Evolutionary conservation across 2,888 invertebrate genomes (phyloP).

Genomic region (Drosophila fungiperda): DNA sequence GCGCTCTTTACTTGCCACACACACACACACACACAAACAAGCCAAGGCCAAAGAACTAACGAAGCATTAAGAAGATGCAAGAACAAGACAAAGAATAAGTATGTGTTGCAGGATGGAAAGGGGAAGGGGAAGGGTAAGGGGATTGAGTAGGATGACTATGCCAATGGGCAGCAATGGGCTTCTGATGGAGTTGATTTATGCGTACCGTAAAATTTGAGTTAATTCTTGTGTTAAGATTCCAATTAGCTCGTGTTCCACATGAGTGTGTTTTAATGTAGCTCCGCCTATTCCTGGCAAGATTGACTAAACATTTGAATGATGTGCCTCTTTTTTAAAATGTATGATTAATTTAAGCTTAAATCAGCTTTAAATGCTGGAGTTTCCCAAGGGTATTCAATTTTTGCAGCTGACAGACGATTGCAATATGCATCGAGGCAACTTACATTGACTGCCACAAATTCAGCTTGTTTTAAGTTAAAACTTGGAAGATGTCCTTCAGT

Average conservation of each 20-base stretch:
- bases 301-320: not conserved
- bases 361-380: not conserved
- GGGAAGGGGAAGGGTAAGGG: not conserved
- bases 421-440: not conserved
- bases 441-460: not conserved
- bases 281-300: not conserved
- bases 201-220: constrained; percentile 45
- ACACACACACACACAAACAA: not conserved
- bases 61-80: constrained; percentile 64
- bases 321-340: not conserved
- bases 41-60: constrained; percentile 50
- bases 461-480: not conserved
- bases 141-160: not conserved
- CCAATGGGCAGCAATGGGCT: constrained; percentile 10
- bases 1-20: constrained; percentile 49
- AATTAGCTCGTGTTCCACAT: constrained; percentile 28
- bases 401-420: not conserved
- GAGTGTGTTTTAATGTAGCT: constrained; percentile 1
- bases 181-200: constrained; percentile 62
- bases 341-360: not conserved
- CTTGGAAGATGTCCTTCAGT: not conserved
- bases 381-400: not conserved
- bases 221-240: constrained; percentile 50
- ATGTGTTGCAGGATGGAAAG: not conserved
- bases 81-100: constrained; percentile 9